Evolutionary conservation across 2,113 vertebrate species (phyloP), one percentile per base, ranked within the genome.

Genomic region (Dromaius novaehollandiae): DNA sequence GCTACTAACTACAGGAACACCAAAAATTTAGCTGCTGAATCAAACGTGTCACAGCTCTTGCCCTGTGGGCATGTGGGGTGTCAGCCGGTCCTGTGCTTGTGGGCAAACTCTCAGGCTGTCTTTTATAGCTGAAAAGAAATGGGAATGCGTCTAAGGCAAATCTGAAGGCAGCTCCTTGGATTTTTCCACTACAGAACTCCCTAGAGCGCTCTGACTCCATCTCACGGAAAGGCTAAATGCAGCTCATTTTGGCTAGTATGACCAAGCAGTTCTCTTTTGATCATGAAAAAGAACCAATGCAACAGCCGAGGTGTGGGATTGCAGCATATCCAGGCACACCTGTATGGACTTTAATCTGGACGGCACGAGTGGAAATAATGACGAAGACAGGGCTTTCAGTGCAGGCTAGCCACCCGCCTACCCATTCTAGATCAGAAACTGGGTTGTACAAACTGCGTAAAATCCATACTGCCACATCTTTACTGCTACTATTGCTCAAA

Each of bases 11-110:
- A 38, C 61, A 68, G 40, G 19, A 38, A 36, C 40, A n/a, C 25
- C 46, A 66, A 48, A 53, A 63, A 6, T 21, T 1, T 38, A 73
- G 60, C 88, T 80, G 63, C 60, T 88, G 79, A 40, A 82, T 61
- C 56, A 69, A 68, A 56, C 11, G 13, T n/a, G 24, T 46, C 46
- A 26, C 4, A 6, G 25, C 53, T 42, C 58, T 0, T 0, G 18
- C 38, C 26, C 55, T 4, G 38, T 0, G 0, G 46, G 76, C 40
- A 7, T 0, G 3, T 11, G 70, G n/a, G 38, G 76, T 13, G 19
- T 28, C 75, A 32, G 14, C 40, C 79, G 32, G 16, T 40, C 6
- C 0, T 1, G 11, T 60, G 64, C 12, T 36, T 40, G 46, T 71
- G 60, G 50, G 55, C 40, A 51, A 63, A 58, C 5, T 0, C 22